These are phyloP conservation scores for Brachionus rotundiformis DNA, from an alignment of 1,140 invertebrate species.

Conservation along the genomic window DNA sequence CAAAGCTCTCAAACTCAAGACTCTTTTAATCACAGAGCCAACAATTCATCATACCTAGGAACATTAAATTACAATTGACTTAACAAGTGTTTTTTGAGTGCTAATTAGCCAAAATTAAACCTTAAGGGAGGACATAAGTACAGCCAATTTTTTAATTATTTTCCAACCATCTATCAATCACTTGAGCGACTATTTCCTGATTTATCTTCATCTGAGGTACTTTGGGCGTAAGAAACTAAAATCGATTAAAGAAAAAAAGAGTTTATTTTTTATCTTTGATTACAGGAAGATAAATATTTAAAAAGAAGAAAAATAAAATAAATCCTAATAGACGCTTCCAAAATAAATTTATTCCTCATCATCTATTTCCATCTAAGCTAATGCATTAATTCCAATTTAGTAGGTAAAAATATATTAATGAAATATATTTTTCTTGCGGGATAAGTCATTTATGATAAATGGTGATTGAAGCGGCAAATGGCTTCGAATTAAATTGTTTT, in stretches of 20 bases:
- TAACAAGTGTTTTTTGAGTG: neutral
- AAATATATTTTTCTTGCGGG: slow-evolving; percentile 1
- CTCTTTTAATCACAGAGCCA: neutral
- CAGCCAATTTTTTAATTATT: neutral
- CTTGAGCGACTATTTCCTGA: neutral
- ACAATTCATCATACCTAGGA: neutral
- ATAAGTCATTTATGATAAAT: slow-evolving; percentile 6
- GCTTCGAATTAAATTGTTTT: neutral
- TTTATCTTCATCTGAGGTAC: neutral
- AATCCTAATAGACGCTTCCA: neutral
- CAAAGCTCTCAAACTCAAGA: neutral
- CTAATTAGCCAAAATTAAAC: neutral
- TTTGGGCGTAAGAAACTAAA: neutral
- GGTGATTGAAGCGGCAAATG: neutral
- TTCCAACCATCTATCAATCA: neutral
- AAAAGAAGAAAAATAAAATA: neutral
- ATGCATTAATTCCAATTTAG: neutral
- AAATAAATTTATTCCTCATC: neutral
- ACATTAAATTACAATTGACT: neutral
- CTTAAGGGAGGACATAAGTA: neutral
- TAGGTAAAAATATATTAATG: too few species aligned
- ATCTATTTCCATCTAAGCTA: neutral
- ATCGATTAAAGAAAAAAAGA: neutral
- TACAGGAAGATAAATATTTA: neutral
- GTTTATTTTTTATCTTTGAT: neutral